Conservation (phyloP, 2,113 vertebrate genomes). For the Malurus alboscapulatus region DNA sequence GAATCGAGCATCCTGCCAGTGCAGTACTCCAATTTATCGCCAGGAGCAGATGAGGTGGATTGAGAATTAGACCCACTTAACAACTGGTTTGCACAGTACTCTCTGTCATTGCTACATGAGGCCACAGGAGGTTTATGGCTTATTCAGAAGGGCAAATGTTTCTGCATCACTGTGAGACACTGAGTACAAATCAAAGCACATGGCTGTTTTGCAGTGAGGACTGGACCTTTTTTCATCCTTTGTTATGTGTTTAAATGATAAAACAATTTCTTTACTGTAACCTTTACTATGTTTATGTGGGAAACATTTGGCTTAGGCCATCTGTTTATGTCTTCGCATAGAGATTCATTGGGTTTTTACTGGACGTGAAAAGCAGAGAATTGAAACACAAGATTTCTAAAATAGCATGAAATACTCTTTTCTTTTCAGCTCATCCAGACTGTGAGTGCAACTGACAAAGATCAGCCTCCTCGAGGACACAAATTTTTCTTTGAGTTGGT, state of each 20-base stretch:
- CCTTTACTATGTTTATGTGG: neutral
- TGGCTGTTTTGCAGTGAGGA: neutral
- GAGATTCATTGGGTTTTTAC: neutral
- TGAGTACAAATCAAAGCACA: conserved; percentile 8
- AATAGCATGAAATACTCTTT: neutral
- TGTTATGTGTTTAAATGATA: neutral
- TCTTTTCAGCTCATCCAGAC: conserved; percentile 80
- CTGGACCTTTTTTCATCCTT: neutral
- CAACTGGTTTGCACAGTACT: neutral
- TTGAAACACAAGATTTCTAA: neutral
- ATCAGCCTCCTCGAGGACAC: conserved; percentile 78
- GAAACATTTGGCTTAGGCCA: neutral
- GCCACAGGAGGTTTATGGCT: neutral
- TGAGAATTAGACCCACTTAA: conserved; percentile 11
- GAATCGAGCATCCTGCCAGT: neutral
- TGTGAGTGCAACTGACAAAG: conserved; percentile 80
- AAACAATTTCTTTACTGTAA: neutral
- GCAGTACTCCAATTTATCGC: neutral
- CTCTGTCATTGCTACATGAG: neutral
- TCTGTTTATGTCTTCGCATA: neutral
- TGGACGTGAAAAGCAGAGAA: neutral
- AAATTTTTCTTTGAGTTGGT: conserved; percentile 81
- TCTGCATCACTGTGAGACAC: neutral
- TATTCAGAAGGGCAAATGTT: conserved; percentile 11
- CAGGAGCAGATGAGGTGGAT: neutral